Evolutionary conservation across 2,797 vertebrate genomes (phyloP), one percentile per base, ranked within the genome.

Genomic region (Garrulus glandarius): DNA sequence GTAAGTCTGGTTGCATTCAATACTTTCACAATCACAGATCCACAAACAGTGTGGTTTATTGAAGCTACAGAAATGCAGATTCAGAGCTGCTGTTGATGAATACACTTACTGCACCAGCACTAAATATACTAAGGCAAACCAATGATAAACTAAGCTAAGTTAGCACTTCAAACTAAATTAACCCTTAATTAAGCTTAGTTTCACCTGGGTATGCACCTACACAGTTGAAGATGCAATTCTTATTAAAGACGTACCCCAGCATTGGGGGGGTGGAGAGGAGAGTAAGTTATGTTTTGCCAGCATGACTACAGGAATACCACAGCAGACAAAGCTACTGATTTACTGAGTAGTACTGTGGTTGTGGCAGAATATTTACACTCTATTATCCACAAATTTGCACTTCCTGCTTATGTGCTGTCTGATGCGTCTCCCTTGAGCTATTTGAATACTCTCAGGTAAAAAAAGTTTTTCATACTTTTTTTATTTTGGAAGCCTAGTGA

Each of bases 171-270:
- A 44, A 17, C 19, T 71, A 71, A 71, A 79, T 71, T 17, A 57
- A 57, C n/a, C 19, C 32, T 50, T 71, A 64, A 50, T 71, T 50
- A 72, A 57, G n/a, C 32, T 71, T 49, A 44, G 23, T 57, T 65
- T 79, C n/a, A 57, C 11, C 44, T 44, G 14, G 16, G 16, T 50
- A 15, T 57, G 52, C 1, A 1, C n/a, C 21, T 32, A 30, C 0
- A 0, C 27, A 57, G 37, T 10, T 16, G 6, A 17, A 65, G 13
- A 24, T 30, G 52, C 20, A 65, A 6, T 39, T 65, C 20, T 26
- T 65, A 39, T 17, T 13, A 22, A 72, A 37, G 32, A 44, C 50
- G 11, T 65, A 9, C 11, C 29, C 22, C 37, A 57, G n/a, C 32
- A 39, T 39, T 44, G 24, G 11, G 13, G 39, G 37, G 10, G 5